A percentile compares a stretch with the other conserved stretches of the same genome.
These are phyloP conservation scores for Onychomys torridus DNA, from an alignment of 2,797 vertebrate species.

Conservation along the genomic window DNA sequence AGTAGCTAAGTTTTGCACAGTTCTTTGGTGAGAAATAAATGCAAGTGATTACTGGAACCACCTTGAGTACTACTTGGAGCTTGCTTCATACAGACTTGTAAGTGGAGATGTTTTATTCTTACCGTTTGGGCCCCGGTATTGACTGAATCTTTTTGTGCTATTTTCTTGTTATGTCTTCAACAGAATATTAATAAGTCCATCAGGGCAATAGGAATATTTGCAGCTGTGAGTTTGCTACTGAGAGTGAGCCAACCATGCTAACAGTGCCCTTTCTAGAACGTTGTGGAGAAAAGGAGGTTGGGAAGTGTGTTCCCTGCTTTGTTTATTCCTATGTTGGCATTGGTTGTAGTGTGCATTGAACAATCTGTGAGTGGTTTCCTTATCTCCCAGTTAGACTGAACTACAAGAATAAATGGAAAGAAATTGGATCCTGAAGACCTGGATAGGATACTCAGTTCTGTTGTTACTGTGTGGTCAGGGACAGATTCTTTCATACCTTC, in stretches of 20 bases:
- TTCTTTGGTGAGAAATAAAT: conserved; percentile 13
- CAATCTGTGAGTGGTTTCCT: background rate
- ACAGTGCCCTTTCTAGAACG: background rate
- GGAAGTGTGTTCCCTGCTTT: too few species aligned
- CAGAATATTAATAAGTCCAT: background rate
- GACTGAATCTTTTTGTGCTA: background rate
- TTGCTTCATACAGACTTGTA: background rate
- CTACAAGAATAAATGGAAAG: conserved; percentile 4
- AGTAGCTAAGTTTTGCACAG: conserved; percentile 6
- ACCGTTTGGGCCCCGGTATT: background rate
- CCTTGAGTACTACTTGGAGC: background rate
- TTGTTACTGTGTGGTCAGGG: background rate
- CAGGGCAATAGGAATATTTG: background rate
- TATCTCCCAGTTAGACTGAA: conserved; percentile 4
- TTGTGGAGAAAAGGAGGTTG: background rate
- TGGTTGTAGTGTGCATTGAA: background rate
- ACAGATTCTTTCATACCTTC: conserved; percentile 32
- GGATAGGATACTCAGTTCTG: conserved; percentile 46
- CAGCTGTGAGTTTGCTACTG: background rate
- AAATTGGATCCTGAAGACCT: conserved; percentile 13
- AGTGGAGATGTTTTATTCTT: conserved; percentile 17
- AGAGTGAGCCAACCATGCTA: background rate
- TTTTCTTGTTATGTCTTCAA: conserved; percentile 26
- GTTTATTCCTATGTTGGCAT: background rate
- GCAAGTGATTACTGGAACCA: background rate